These are phyloP conservation scores for Dyspetes luteomarginatus DNA, from an alignment of 2,888 invertebrate species.

Conservation along the genomic window DNA sequence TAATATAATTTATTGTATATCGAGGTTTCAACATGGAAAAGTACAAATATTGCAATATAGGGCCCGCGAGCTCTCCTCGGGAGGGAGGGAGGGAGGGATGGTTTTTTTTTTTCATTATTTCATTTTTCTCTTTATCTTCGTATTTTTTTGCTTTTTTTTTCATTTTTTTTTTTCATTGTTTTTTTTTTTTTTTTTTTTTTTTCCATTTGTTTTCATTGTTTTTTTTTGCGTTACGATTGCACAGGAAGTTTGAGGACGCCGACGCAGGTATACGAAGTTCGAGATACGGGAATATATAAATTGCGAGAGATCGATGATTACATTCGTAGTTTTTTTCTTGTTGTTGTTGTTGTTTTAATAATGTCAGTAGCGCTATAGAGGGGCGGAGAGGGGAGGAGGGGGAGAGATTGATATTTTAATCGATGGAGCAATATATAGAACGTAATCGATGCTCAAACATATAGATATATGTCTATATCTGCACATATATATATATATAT, in stretches of 20 bases:
- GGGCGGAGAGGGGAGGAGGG: slow-evolving; percentile 32
- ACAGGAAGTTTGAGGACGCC: slow-evolving; percentile 67
- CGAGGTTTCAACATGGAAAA: slow-evolving; percentile 84
- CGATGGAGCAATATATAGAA: slow-evolving; percentile 43
- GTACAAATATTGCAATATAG: slow-evolving; percentile 84
- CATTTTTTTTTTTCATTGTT: neutral
- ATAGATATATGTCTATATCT: neutral
- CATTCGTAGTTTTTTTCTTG: slow-evolving; percentile 41
- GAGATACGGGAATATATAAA: slow-evolving; percentile 48
- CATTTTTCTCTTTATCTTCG: slow-evolving; percentile 41
- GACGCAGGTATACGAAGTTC: slow-evolving; percentile 68
- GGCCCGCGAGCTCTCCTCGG: slow-evolving; percentile 83
- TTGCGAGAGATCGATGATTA: slow-evolving; percentile 39
- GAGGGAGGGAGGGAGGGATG: slow-evolving; percentile 82
- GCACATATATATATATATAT: slow-evolving; percentile 9
- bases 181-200: slow-evolving; percentile 18
- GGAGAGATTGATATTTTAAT: slow-evolving; percentile 37
- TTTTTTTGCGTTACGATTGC: slow-evolving; percentile 67
- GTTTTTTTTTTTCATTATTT: slow-evolving; percentile 56
- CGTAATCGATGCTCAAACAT: slow-evolving; percentile 45
- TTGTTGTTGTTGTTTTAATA: too few species aligned
- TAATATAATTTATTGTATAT: slow-evolving; percentile 84
- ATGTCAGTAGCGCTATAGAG: slow-evolving; percentile 1
- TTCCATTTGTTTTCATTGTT: slow-evolving; percentile 1
- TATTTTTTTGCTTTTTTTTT: slow-evolving; percentile 30